Percentiles rank a stretch among this genome's conserved stretches.
Evolutionary conservation across 2,113 vertebrate species (phyloP).

Genomic region (Cynopterus brachyotis): DNA sequence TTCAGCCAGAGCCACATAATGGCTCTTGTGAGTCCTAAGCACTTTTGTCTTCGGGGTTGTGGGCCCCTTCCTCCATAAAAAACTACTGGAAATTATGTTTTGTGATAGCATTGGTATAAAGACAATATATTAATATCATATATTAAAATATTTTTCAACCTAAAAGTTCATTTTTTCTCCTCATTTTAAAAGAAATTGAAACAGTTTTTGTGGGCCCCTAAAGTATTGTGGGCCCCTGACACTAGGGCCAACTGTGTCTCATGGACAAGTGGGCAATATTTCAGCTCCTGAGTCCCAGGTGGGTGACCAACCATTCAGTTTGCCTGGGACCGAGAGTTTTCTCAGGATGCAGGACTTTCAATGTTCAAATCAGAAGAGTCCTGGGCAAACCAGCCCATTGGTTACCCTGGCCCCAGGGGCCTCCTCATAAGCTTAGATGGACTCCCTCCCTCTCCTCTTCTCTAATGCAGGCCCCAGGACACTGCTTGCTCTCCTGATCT

Average conservation of each 20-base stretch:
- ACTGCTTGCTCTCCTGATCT: neutral
- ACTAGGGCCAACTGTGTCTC: neutral
- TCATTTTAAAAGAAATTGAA: neutral
- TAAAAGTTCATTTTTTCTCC: neutral
- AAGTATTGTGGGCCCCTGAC: neutral
- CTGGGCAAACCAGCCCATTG: neutral
- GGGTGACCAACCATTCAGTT: neutral
- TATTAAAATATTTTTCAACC: neutral
- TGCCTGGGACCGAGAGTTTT: neutral
- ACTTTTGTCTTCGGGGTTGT: neutral
- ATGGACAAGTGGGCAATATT: neutral
- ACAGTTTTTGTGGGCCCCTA: neutral
- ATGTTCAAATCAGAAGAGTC: neutral
- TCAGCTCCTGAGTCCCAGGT: neutral
- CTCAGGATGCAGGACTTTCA: neutral
- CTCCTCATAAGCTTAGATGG: neutral
- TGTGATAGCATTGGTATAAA: neutral
- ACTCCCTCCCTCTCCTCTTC: neutral
- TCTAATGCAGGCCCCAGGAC: neutral
- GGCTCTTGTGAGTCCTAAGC: neutral
- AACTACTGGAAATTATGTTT: neutral
- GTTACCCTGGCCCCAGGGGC: neutral
- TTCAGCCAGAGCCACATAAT: neutral
- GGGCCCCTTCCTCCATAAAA: neutral
- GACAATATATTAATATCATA: neutral